Evolutionary conservation across 2,888 invertebrate genomes (phyloP).

Genomic region (Nomada hirtipes): DNA sequence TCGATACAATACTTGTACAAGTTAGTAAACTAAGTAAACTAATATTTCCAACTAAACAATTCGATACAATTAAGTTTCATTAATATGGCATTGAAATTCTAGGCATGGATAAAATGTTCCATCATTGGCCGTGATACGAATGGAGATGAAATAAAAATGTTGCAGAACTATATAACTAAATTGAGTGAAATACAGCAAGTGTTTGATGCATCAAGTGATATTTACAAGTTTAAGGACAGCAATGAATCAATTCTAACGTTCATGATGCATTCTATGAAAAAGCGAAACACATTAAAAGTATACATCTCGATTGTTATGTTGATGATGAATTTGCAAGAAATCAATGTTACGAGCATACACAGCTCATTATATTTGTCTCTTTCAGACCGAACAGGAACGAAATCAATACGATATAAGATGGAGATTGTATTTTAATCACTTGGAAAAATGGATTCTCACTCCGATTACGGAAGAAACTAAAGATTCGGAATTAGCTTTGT

Average conservation of each 20-base stretch:
- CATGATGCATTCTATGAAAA: constrained; percentile 73
- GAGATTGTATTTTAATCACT: constrained; percentile 76
- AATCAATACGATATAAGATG: constrained; percentile 72
- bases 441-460: constrained; percentile 80
- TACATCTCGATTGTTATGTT: neutral
- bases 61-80: neutral
- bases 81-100: constrained; percentile 35
- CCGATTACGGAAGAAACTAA: constrained; percentile 78
- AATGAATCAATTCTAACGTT: constrained; percentile 76
- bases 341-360: neutral
- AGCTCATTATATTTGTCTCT: neutral
- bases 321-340: constrained; percentile 13
- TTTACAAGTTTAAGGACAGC: constrained; percentile 73
- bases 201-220: constrained; percentile 69
- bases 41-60: neutral
- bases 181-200: constrained; percentile 75
- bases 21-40: constrained; percentile 59
- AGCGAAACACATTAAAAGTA: constrained; percentile 74
- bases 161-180: constrained; percentile 74
- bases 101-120: constrained; percentile 81
- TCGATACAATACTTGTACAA: constrained; percentile 78
- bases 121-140: constrained; percentile 72
- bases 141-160: constrained; percentile 67
- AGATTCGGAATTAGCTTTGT: constrained; percentile 74
- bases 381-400: constrained; percentile 71